These are phyloP conservation scores for Allygus modestus DNA, from an alignment of 2,888 invertebrate species.

Conservation along the genomic window DNA sequence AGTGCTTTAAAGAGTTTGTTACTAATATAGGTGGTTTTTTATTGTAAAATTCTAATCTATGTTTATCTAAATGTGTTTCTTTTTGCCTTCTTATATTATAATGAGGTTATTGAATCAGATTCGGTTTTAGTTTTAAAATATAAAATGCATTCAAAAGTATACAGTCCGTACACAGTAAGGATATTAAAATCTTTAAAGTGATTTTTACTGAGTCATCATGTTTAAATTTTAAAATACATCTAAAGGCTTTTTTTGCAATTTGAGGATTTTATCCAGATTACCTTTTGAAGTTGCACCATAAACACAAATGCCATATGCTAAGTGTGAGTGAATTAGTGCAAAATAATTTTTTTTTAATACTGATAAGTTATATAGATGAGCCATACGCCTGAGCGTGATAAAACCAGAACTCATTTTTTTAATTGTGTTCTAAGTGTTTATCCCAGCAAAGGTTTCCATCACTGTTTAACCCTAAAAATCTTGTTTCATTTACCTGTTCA, in stretches of 20 bases:
- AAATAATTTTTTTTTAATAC: not conserved
- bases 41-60: too few species aligned
- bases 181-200: too few species aligned
- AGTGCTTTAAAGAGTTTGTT: too few species aligned
- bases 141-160: not conserved
- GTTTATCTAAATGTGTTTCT: too few species aligned
- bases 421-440: not conserved
- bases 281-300: not conserved
- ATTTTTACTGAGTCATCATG: not conserved
- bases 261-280: not conserved
- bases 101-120: too few species aligned
- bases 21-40: too few species aligned
- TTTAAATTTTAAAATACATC: not conserved
- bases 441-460: constrained; percentile 5
- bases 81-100: too few species aligned
- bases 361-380: not conserved
- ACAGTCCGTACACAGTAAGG: too few species aligned
- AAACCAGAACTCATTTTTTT: not conserved
- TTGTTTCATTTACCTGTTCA: not conserved
- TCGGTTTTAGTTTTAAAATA: too few species aligned
- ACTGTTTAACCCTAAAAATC: constrained; percentile 1
- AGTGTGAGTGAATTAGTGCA: not conserved
- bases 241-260: not conserved
- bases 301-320: not conserved
- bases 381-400: not conserved